A percentile compares a stretch with the other conserved stretches of the same genome.
Evolutionary conservation across 2,797 vertebrate genomes (phyloP).

Genomic region (Lutjanus argentimaculatus): DNA sequence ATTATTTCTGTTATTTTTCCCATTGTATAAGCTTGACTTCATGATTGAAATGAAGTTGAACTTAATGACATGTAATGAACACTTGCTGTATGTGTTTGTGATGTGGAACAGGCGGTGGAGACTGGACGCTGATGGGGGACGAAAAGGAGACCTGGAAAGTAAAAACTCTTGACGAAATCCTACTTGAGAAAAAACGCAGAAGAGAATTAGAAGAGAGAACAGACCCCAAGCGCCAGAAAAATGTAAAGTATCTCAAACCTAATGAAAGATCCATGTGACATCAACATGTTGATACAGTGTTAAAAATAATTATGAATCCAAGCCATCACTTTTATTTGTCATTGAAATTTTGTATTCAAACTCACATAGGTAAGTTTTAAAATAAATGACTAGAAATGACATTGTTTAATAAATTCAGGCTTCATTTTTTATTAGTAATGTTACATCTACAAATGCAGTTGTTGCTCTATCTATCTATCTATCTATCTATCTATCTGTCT

Average conservation of each 20-base stretch:
- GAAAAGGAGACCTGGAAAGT: conserved; percentile 99
- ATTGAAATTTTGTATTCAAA: neutral
- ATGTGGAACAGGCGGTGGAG: conserved; percentile 78
- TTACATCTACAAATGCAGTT: neutral
- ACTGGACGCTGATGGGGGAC: conserved; percentile 97
- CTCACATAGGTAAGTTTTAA: neutral
- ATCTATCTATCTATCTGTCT: neutral
- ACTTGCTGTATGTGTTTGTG: conserved; percentile 1
- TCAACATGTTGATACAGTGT: neutral
- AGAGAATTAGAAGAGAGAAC: conserved; percentile 96
- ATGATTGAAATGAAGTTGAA: conserved; percentile 4
- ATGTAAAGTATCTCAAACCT: conserved; percentile 83
- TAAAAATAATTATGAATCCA: neutral
- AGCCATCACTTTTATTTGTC: neutral
- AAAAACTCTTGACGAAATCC: conserved; percentile 99
- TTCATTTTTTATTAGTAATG: neutral
- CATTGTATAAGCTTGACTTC: no score
- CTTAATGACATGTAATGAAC: neutral
- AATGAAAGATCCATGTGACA: neutral
- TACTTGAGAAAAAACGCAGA: conserved; percentile 97
- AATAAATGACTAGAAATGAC: neutral
- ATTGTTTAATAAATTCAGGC: neutral
- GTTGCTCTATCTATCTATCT: neutral
- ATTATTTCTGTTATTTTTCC: no score
- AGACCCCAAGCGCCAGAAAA: conserved; percentile 93